Conservation (phyloP, 2,888 invertebrate genomes). For the Chymomyza amoena region DNA sequence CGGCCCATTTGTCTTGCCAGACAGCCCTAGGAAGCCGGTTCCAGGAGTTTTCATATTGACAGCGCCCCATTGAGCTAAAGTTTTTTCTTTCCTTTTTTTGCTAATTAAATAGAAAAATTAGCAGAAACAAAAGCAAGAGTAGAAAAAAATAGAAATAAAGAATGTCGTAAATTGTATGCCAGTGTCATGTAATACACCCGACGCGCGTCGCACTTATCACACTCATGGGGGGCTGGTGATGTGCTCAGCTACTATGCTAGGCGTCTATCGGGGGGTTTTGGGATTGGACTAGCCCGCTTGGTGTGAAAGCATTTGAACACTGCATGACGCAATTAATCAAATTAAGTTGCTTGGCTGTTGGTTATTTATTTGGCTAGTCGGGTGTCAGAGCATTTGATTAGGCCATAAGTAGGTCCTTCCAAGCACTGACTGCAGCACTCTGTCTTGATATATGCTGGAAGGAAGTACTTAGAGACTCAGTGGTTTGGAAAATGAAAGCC, state of each 20-base stretch:
- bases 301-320: slow-evolving; percentile 67
- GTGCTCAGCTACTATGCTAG: not conserved
- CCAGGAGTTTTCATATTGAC: slow-evolving; percentile 32
- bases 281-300: slow-evolving; percentile 18
- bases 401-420: slow-evolving; percentile 54
- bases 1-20: slow-evolving; percentile 57
- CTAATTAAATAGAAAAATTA: slow-evolving; percentile 72
- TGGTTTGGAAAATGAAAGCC: slow-evolving; percentile 2
- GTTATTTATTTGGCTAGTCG: slow-evolving; percentile 21
- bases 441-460: not conserved
- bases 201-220: slow-evolving; percentile 56
- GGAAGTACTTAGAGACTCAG: slow-evolving; percentile 13
- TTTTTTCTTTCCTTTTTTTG: slow-evolving; percentile 9
- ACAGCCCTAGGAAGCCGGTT: not conserved
- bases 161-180: slow-evolving; percentile 54
- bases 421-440: not conserved
- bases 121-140: slow-evolving; percentile 53
- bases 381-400: slow-evolving; percentile 44
- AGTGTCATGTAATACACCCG: slow-evolving; percentile 60
- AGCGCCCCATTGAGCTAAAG: slow-evolving; percentile 12
- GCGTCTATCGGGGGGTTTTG: not conserved
- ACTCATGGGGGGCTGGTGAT: slow-evolving; percentile 34
- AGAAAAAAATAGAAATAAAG: not conserved
- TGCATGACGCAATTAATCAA: slow-evolving; percentile 73
- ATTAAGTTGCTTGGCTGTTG: slow-evolving; percentile 50